Conservation (phyloP, 2,797 vertebrate species). For the Coregonus ussuriensis region DNA sequence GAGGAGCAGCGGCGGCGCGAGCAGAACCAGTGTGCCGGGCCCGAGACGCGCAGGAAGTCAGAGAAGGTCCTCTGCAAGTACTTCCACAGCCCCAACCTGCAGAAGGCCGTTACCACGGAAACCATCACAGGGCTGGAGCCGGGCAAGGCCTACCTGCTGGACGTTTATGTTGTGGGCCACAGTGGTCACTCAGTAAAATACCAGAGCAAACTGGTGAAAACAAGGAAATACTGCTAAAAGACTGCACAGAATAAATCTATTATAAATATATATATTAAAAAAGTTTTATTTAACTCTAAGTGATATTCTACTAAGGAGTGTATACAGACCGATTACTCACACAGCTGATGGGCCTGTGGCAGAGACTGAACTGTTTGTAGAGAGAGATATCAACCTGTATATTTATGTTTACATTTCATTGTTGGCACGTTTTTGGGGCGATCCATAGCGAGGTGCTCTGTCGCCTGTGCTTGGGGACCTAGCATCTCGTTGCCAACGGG, state of each 20-base stretch:
- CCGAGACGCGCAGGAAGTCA: conserved; percentile 88
- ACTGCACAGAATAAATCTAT: conserved; percentile 82
- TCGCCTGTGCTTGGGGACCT: conserved; percentile 47
- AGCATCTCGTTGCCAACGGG: conserved; percentile 50
- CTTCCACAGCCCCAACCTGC: conserved; percentile 95
- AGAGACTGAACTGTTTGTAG: conserved; percentile 82
- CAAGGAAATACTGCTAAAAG: conserved; percentile 95
- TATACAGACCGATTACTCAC: conserved; percentile 80
- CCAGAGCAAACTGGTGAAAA: conserved; percentile 99
- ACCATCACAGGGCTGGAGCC: conserved; percentile 90
- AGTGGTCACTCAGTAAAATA: conserved; percentile 95
- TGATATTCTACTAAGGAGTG: conserved; percentile 83
- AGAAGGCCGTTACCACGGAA: conserved; percentile 97
- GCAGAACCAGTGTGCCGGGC: conserved; percentile 94
- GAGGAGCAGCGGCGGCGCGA: conserved; percentile 91
- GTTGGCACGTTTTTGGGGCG: conserved; percentile 54
- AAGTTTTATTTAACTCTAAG: conserved; percentile 82
- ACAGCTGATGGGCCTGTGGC: conserved; percentile 82
- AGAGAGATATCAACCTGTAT: conserved; percentile 85
- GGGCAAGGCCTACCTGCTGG: conserved; percentile 94
- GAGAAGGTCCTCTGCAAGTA: conserved; percentile 99
- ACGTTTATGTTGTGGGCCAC: conserved; percentile 95
- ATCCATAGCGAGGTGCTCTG: conserved; percentile 54
- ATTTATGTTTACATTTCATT: conserved; percentile 85
- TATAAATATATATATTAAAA: conserved; percentile 81